phyloP scores from a whole-genome alignment of 2,888 invertebrate species.

The Pollenia griseotomentosa region DNA sequence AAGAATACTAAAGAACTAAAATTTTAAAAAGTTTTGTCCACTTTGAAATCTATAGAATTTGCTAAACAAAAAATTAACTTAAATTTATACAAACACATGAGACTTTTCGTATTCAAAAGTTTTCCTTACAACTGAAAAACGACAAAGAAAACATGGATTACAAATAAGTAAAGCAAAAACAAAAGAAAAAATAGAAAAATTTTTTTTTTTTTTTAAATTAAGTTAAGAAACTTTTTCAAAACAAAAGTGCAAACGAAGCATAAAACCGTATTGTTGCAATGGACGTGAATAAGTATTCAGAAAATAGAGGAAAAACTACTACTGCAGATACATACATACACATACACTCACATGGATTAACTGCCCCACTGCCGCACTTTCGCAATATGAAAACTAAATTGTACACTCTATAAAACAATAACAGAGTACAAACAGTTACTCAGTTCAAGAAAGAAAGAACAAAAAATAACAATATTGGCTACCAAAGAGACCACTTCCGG shows the following conservation, averaged over 20 bases:
- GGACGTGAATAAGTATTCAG: conserved; percentile 58
- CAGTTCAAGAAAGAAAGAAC: conserved; percentile 25
- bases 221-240: conserved; percentile 62
- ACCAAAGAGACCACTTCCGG: conserved; percentile 70
- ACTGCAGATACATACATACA: background rate
- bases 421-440: conserved; percentile 19
- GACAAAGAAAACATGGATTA: conserved; percentile 33
- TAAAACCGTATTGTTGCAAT: conserved; percentile 69
- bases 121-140: conserved; percentile 37
- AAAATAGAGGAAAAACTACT: conserved; percentile 32
- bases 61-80: background rate
- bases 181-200: conserved; percentile 1
- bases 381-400: conserved; percentile 40
- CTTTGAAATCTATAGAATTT: background rate
- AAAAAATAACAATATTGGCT: conserved; percentile 46
- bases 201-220: conserved; percentile 47
- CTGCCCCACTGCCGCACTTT: conserved; percentile 18
- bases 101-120: conserved; percentile 58
- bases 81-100: conserved; percentile 64
- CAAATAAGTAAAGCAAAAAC: conserved; percentile 17
- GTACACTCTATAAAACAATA: conserved; percentile 58
- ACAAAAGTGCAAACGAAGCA: conserved; percentile 70
- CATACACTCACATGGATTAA: conserved; percentile 1
- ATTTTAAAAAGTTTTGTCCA: conserved; percentile 57
- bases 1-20: background rate